Percentiles rank a stretch among this genome's conserved stretches.
Conservation (phyloP, 2,797 vertebrate species). For the Buceros bicornis region DNA sequence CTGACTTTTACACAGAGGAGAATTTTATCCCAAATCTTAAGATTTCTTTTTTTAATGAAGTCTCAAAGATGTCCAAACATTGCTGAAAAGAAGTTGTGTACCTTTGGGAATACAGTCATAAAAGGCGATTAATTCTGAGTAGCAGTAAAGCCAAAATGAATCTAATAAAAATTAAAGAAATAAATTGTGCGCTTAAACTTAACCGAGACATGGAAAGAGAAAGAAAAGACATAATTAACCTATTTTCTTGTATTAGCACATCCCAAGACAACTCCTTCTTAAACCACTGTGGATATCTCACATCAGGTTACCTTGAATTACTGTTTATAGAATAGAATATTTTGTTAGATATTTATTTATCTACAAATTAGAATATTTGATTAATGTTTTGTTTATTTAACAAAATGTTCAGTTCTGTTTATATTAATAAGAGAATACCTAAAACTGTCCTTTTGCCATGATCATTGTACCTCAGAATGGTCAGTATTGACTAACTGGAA, state of each 20-base stretch:
- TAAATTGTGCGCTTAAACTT: neutral
- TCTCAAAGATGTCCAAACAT: neutral
- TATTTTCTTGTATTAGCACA: neutral
- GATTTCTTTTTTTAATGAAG: neutral
- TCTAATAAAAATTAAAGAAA: neutral
- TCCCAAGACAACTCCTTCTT: neutral
- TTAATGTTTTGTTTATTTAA: neutral
- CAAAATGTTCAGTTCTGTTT: neutral
- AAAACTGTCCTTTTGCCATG: neutral
- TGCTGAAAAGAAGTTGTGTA: neutral
- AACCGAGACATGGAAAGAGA: neutral
- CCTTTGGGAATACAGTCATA: neutral
- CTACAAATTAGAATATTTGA: neutral
- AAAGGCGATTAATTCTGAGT: neutral
- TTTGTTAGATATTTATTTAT: neutral
- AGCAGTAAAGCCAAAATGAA: neutral
- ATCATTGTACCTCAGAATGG: neutral
- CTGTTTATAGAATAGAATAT: neutral
- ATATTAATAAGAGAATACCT: neutral
- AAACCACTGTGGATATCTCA: neutral
- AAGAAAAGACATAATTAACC: neutral
- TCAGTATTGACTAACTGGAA: conserved; percentile 23
- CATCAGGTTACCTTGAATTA: neutral
- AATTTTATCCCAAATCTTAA: neutral
- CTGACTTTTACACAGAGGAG: neutral